phyloP scores from a whole-genome alignment of 1,140 invertebrate genomes.

The Musca vetustissima region DNA sequence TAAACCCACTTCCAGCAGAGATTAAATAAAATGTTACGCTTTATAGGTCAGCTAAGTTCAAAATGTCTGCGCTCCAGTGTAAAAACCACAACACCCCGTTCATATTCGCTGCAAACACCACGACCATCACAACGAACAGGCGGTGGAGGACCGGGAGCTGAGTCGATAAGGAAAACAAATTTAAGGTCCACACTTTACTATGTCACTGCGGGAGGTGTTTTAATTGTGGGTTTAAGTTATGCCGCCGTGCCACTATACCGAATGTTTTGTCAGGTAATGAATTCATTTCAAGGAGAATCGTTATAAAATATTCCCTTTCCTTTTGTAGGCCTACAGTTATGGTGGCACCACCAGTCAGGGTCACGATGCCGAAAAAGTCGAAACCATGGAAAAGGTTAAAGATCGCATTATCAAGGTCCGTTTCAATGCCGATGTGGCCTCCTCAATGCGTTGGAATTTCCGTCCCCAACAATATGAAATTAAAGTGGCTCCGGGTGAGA shows the following conservation, averaged over 20 bases:
- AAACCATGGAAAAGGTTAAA: slow-evolving; percentile 73
- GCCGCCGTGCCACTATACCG: slow-evolving; percentile 96
- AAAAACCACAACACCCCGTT: neutral
- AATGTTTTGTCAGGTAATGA: slow-evolving; percentile 94
- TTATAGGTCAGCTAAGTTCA: neutral
- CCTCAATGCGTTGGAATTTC: slow-evolving; percentile 96
- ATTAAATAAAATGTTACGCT: slow-evolving; percentile 2
- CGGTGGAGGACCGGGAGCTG: neutral
- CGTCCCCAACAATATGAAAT: slow-evolving; percentile 90
- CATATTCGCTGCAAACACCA: neutral
- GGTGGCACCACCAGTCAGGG: slow-evolving; percentile 75
- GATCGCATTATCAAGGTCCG: slow-evolving; percentile 76
- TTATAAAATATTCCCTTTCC: neutral
- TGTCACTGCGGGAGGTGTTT: slow-evolving; percentile 75
- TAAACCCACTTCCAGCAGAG: no score
- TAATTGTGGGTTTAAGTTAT: slow-evolving; percentile 85
- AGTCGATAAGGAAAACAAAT: slow-evolving; percentile 14
- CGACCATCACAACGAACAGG: neutral
- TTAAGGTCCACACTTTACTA: slow-evolving; percentile 72
- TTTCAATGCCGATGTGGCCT: slow-evolving; percentile 91
- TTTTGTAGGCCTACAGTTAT: slow-evolving; percentile 78
- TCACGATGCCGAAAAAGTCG: slow-evolving; percentile 72
- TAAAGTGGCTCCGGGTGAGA: slow-evolving; percentile 91
- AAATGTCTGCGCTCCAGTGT: neutral
- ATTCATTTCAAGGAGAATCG: no score